Evolutionary conservation across 2,113 vertebrate genomes (phyloP).

Genomic region (Varanus salvator): DNA sequence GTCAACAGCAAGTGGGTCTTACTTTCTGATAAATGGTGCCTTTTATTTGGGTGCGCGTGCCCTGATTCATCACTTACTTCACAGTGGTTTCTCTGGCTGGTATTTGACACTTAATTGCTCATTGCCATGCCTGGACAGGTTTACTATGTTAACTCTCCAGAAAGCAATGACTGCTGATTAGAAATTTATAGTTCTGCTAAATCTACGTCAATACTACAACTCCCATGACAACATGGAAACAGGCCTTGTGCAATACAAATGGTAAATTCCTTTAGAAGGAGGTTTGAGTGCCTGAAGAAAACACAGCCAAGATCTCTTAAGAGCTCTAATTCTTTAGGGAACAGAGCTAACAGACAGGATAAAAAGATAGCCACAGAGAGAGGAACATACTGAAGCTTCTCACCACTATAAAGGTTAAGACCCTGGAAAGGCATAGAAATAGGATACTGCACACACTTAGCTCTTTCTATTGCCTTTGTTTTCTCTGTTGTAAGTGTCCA

Average conservation of each 20-base stretch:
- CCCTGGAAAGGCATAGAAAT: not conserved
- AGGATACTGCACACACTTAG: not conserved
- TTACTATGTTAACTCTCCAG: not conserved
- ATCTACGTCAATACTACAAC: not conserved
- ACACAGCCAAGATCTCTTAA: not conserved
- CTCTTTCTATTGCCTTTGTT: not conserved
- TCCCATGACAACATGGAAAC: not conserved
- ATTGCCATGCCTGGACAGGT: not conserved
- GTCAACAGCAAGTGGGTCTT: not conserved
- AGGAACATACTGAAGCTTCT: not conserved
- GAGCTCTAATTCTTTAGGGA: not conserved
- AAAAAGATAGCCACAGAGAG: not conserved
- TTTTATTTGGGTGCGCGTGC: not conserved
- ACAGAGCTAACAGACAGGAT: too few species aligned
- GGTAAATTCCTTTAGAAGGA: not conserved
- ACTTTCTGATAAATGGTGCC: not conserved
- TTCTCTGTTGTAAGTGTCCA: too few species aligned
- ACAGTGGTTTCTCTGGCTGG: not conserved
- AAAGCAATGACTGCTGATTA: not conserved
- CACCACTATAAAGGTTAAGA: not conserved
- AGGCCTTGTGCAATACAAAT: not conserved
- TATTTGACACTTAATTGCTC: not conserved
- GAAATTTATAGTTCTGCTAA: not conserved
- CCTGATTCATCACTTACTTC: not conserved
- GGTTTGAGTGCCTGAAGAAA: not conserved